Evolutionary conservation across 1,140 invertebrate species (phyloP), one percentile per base, ranked within the genome.

Genomic region (Coptotermes formosanus): DNA sequence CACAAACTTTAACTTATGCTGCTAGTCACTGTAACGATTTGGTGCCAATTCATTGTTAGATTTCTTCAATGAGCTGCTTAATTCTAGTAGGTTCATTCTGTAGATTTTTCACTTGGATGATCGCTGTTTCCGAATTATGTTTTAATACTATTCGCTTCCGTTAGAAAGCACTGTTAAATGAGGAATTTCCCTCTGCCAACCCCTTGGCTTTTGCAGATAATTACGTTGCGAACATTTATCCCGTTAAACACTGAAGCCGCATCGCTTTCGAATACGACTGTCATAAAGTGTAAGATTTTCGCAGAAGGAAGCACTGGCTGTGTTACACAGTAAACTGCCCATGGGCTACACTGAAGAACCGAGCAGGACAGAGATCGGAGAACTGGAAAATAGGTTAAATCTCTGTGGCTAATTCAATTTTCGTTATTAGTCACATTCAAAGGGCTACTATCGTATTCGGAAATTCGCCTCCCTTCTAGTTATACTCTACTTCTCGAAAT

Each of bases 341-440:
- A 55, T 21, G 83, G 83, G 45, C 23, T 45, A 84, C 19, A 25
- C 3, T 4, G 19, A 59, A 32, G 69, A 30, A 48, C 7, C 43
- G 85, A 85, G 19, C n/a, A 32, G 69, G 59, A 48, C 7, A 81
- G 85, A 85, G 85, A 25, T 85, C 14, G 84, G n/a, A 30, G 84
- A 30, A 69, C 11, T 85, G 85, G 64, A 85, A 85, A 85, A 82
- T 85, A 81, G 82, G 48, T 87, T 87, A 85, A 87, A 87, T 85
- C 86, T 87, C 59, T 69, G 83, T 45, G 83, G 86, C 82, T 87
- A 87, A 87, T 87, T 87, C 86, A 87, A 87, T 87, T 87, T 87
- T 75, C 83, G 55, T 87, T 87, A 87, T 87, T 87, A 87, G 82
- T 85, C 16, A 52, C 43, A 43, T 59, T 82, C 85, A 84, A 84